These are phyloP conservation scores for Toxotes jaculatrix DNA, from an alignment of 2,113 vertebrate genomes.

Conservation along the genomic window DNA sequence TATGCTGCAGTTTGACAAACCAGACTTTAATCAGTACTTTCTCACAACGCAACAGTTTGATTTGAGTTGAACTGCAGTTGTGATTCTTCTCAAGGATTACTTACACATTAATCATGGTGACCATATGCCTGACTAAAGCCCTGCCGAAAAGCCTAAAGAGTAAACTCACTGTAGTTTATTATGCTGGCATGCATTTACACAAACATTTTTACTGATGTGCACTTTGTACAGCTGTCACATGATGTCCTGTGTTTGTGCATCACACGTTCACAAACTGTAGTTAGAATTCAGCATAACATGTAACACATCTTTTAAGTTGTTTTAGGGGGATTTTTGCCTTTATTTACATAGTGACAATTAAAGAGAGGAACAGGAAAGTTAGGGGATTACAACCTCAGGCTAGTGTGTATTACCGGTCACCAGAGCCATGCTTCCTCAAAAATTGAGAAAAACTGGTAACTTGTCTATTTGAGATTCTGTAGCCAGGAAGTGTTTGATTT, in stretches of 20 bases:
- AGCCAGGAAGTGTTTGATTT: neutral
- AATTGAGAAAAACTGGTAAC: neutral
- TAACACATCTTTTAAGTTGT: neutral
- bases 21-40: neutral
- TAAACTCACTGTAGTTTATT: neutral
- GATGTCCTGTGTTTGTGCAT: constrained; percentile 15
- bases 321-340: too few species aligned
- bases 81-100: neutral
- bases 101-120: neutral
- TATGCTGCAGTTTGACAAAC: neutral
- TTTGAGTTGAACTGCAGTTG: neutral
- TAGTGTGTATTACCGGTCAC: too few species aligned
- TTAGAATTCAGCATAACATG: neutral
- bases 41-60: neutral
- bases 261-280: neutral
- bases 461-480: neutral
- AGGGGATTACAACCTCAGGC: too few species aligned
- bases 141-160: neutral
- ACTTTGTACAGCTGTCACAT: neutral
- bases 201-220: neutral
- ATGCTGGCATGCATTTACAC: neutral
- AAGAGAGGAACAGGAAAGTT: too few species aligned
- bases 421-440: neutral
- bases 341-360: too few species aligned
- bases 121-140: neutral